A percentile compares a stretch with the other conserved stretches of the same genome.
Evolutionary conservation across 2,888 invertebrate genomes (phyloP).

Genomic region (Drosophila nr. medialis): DNA sequence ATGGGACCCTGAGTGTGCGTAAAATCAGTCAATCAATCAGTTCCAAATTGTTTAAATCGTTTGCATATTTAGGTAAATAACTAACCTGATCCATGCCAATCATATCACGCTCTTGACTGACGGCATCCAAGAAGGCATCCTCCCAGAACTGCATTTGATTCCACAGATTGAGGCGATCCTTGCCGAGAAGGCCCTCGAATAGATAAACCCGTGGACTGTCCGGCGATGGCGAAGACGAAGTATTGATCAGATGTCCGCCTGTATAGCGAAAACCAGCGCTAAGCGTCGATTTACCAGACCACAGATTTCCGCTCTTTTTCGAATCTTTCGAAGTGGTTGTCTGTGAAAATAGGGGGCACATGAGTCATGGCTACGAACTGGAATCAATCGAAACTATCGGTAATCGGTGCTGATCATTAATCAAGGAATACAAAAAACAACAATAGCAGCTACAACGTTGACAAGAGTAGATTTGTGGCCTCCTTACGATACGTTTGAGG

Average conservation of each 20-base stretch:
- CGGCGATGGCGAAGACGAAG: constrained; percentile 92
- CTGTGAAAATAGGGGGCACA: constrained; percentile 65
- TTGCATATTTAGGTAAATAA: background rate
- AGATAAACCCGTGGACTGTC: constrained; percentile 95
- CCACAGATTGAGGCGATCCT: constrained; percentile 92
- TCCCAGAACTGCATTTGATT: constrained; percentile 99
- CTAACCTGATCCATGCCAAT: constrained; percentile 98
- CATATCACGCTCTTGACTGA: constrained; percentile 98
- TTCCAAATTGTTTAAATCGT: background rate
- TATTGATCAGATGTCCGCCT: constrained; percentile 93
- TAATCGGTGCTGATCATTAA: constrained; percentile 24
- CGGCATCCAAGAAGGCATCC: constrained; percentile 98
- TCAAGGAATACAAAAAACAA: background rate
- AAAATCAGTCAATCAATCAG: background rate
- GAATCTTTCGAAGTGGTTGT: constrained; percentile 86
- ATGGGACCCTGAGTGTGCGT: constrained; percentile 89
- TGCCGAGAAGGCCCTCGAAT: constrained; percentile 93
- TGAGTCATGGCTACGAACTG: background rate
- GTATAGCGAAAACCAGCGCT: constrained; percentile 95
- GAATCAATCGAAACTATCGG: background rate
- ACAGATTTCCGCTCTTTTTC: constrained; percentile 94
- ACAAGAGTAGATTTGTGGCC: constrained; percentile 2
- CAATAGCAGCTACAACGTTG: constrained; percentile 18
- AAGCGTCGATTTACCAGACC: constrained; percentile 95
- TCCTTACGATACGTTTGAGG: constrained; percentile 3